Conservation (phyloP, 2,113 vertebrate species). For the Perca flavescens region DNA sequence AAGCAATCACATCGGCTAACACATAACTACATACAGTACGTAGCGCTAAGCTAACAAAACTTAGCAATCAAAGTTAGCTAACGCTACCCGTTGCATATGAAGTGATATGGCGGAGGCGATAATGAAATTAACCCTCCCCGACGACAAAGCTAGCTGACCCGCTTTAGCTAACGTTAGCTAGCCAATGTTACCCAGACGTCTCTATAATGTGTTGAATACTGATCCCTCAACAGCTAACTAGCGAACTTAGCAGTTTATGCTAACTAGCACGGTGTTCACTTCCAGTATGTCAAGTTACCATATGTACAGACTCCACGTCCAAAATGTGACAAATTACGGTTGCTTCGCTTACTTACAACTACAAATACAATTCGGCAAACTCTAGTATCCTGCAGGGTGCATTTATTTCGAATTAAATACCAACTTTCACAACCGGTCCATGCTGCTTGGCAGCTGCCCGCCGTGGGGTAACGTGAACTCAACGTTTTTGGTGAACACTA, state of each 20-base stretch:
- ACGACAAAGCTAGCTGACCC: conserved; percentile 41
- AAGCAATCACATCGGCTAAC: not conserved
- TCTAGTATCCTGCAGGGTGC: not conserved
- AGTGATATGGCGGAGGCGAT: conserved; percentile 59
- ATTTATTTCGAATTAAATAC: not conserved
- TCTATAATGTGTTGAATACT: not conserved
- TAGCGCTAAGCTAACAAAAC: conserved; percentile 36
- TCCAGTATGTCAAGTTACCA: conserved; percentile 27
- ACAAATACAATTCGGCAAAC: not conserved
- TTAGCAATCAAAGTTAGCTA: conserved; percentile 45
- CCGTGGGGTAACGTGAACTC: not conserved
- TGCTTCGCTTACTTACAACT: not conserved
- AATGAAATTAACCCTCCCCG: conserved; percentile 45
- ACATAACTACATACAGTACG: not conserved
- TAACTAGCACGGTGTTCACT: conserved; percentile 54
- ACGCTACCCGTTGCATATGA: conserved; percentile 1
- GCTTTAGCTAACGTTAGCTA: conserved; percentile 31
- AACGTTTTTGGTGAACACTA: conserved; percentile 1
- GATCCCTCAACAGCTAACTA: conserved; percentile 41
- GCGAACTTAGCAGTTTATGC: conserved; percentile 24
- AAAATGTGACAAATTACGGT: conserved; percentile 13
- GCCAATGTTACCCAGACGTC: conserved; percentile 15
- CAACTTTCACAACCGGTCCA: conserved; percentile 43
- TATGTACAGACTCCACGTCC: conserved; percentile 2
- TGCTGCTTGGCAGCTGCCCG: not conserved